Percentiles rank a stretch among this genome's conserved stretches.
These are phyloP conservation scores for Lutjanus campechanus DNA, from an alignment of 2,797 vertebrate species.

Conservation along the genomic window DNA sequence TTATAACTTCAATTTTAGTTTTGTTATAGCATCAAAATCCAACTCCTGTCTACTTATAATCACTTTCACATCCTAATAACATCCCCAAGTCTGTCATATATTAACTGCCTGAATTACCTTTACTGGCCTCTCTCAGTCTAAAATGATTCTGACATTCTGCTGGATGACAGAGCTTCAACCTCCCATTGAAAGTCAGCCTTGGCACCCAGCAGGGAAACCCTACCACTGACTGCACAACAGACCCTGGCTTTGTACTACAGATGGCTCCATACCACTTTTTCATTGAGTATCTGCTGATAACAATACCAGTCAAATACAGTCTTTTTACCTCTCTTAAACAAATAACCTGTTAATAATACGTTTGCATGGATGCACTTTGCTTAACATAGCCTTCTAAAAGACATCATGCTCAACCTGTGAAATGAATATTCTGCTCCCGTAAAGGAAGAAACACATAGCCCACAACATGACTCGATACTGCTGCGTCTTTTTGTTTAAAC, in stretches of 20 bases:
- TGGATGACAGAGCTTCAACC: slow-evolving; percentile 16
- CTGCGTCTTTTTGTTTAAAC: no score
- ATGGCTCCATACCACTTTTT: no score
- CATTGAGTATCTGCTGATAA: no score
- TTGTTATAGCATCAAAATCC: not conserved
- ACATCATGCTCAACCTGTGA: no score
- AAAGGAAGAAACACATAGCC: no score
- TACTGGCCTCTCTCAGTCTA: slow-evolving; percentile 34
- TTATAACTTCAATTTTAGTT: not conserved
- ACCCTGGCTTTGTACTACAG: not conserved
- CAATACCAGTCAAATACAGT: no score
- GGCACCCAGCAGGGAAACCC: not conserved
- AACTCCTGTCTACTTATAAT: not conserved
- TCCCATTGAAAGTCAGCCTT: not conserved
- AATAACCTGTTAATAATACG: no score
- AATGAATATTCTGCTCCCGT: no score
- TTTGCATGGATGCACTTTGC: no score
- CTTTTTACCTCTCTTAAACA: no score
- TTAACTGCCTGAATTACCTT: not conserved
- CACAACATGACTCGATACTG: no score
- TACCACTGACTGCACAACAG: not conserved
- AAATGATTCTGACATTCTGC: slow-evolving; percentile 17
- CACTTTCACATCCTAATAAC: slow-evolving; percentile 9
- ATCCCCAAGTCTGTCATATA: slow-evolving; percentile 15
- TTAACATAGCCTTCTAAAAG: no score